Evolutionary conservation across 1,140 invertebrate species (phyloP).

Genomic region (Battus philenor): DNA sequence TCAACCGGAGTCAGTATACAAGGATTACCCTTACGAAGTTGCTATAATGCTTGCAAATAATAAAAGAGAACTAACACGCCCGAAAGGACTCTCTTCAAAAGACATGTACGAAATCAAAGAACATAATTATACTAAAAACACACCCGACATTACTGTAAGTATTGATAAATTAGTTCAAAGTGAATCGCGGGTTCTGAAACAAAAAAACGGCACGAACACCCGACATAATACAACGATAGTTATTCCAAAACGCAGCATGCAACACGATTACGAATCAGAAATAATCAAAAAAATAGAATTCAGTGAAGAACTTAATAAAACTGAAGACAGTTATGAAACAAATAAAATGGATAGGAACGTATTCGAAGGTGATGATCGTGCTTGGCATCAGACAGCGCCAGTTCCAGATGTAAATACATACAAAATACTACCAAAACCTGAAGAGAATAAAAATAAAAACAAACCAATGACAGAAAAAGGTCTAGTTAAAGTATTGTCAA

Average conservation of each 20-base stretch:
- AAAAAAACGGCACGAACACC: conserved; percentile 9
- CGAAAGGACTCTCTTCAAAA: not conserved
- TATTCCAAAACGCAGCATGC: conserved; percentile 40
- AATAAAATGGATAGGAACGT: conserved; percentile 35
- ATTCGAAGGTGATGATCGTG: conserved; percentile 35
- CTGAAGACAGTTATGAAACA: conserved; percentile 20
- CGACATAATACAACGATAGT: conserved; percentile 10
- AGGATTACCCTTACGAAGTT: conserved; percentile 53
- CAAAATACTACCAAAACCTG: conserved; percentile 38
- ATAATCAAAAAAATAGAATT: conserved; percentile 36
- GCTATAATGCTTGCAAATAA: conserved; percentile 36
- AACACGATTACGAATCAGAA: conserved; percentile 31
- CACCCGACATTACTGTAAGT: conserved; percentile 6
- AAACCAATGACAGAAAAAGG: conserved; percentile 50
- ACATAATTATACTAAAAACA: conserved; percentile 7
- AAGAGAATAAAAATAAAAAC: conserved; percentile 22
- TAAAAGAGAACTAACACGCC: conserved; percentile 9
- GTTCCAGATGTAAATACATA: conserved; percentile 29
- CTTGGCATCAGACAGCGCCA: conserved; percentile 37
- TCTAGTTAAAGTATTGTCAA: conserved; percentile 52
- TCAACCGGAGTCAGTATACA: conserved; percentile 38
- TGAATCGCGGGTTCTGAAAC: conserved; percentile 5
- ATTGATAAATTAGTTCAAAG: not conserved
- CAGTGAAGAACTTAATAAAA: conserved; percentile 31
- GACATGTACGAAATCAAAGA: conserved; percentile 1